Base-by-base conservation (phyloP, 2,888 invertebrate genomes). In the Cotesia congregata region DNA sequence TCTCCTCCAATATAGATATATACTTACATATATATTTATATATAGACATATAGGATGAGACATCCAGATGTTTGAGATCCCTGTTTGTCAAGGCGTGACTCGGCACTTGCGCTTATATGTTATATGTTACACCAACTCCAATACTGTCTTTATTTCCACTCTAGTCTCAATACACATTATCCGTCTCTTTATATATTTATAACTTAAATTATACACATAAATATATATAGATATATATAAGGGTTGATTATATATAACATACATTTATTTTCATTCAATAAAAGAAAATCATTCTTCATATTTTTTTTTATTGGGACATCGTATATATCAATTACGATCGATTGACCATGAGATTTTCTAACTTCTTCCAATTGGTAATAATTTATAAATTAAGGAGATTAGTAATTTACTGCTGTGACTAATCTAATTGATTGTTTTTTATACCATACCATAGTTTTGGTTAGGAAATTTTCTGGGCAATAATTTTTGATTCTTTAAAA, bases 21-120 rank as follows among this genome's bases (percentile, higher is more conserved):
- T 5, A 30, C 38, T 5, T 70, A 9, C 4, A 60, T 15, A 17
- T n/a, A 38, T 20, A n/a, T 15, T 6, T 60, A 65, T 62, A 20
- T 15, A 65, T 65, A 65, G 65, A 9, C 41, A 41, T 20, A 68
- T 17, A 41, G 40, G n/a, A 7, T 38, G 60, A 67, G 40, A 75
- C 40, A 71, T 65, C 64, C 20, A 69, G 59, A 75, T 89, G 89
- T 89, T 89, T 89, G 89, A 89, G 88, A 88, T 89, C 88, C 88
- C 88, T 87, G 89, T 89, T 88, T 88, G 88, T 86, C 89, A 89
- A 89, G 89, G 89, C 89, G 89, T 89, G 89, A 89, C 89, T 89
- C 88, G 88, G 87, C 89, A 89, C 89, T 89, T 88, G 88, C 84
- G 86, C 85, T 83, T 83, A 80, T 68, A 72, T 50, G 50, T 50